Evolutionary conservation across 2,888 invertebrate genomes (phyloP), one percentile per base, ranked within the genome.

Genomic region (Sericinus montela): DNA sequence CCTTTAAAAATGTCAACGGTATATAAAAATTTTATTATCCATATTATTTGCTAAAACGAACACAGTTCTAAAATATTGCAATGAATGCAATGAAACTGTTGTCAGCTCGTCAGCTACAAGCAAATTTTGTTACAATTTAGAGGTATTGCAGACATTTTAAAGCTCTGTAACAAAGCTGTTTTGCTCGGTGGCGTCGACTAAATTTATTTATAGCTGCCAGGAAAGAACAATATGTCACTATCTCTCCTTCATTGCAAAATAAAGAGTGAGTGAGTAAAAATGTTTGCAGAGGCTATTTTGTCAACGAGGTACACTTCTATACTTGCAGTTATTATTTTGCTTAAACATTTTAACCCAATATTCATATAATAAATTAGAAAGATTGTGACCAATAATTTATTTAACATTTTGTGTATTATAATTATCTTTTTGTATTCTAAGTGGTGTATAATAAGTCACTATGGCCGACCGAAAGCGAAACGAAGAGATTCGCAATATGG

Each of bases 191-290:
- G 49, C 49, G 49, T 44, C 44, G 44, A 49, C 44, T 43, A 49
- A 49, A 49, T 49, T 49, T 49, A 49, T 49, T 49, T 49, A 49
- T 49, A 44, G 44, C 49, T 35, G 28, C 28, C 49, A 39, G 39
- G 49, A 44, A 44, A 49, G 39, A 44, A 44, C 49, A 49, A 49
- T 49, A 49, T 44, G 49, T 49, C 49, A 49, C 49, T 35, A 49
- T 35, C 44, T 49, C 48, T 48, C 38, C 49, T 44, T 44, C 39
- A 44, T 44, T 44, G 39, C 39, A 39, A 49, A 49, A 49, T 49
- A 49, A 49, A 49, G 40, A n/a, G 39, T 16, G 28, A 9, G 44
- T 35, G 39, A 14, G 44, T 49, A 29, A 44, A 49, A 44, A 44
- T 38, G 43, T 48, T 38, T 39, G 49, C 28, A 49, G 48, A 38